A percentile compares a stretch with the other conserved stretches of the same genome.
phyloP scores from a whole-genome alignment of 2,888 invertebrate species.

The Mechanitis messenoides region DNA sequence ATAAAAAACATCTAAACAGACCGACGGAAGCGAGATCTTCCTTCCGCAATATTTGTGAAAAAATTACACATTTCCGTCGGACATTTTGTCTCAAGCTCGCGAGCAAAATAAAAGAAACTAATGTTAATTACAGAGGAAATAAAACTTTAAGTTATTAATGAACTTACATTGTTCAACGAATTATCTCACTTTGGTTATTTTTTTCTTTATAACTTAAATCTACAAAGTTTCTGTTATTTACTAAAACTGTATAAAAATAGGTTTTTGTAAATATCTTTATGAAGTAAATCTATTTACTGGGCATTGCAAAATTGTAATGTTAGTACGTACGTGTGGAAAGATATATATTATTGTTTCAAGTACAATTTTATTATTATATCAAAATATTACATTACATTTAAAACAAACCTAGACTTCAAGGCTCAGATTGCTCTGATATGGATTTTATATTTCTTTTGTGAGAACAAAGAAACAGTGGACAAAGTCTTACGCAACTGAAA shows the following conservation, averaged over 20 bases:
- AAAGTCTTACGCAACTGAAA: constrained; percentile 15
- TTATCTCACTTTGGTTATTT: neutral
- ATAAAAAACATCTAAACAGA: constrained; percentile 74
- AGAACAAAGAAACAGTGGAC: constrained; percentile 16
- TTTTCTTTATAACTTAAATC: too few species aligned
- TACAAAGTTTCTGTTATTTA: too few species aligned
- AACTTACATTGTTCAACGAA: constrained; percentile 41
- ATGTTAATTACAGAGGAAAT: constrained; percentile 66
- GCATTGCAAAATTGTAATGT: too few species aligned
- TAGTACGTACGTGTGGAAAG: too few species aligned
- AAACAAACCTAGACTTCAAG: constrained; percentile 1
- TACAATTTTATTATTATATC: too few species aligned
- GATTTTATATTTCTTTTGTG: constrained; percentile 33
- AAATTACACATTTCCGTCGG: constrained; percentile 68
- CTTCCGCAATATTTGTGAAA: constrained; percentile 71
- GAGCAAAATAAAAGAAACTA: constrained; percentile 55
- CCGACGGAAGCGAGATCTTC: constrained; percentile 67
- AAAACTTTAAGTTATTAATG: constrained; percentile 61
- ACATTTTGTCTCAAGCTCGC: constrained; percentile 60
- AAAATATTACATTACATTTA: too few species aligned
- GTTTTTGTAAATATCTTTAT: too few species aligned
- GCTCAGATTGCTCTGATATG: constrained; percentile 25
- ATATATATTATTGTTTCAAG: too few species aligned
- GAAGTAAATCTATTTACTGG: too few species aligned
- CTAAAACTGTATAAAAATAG: too few species aligned